Conservation (phyloP, 1,140 invertebrate genomes). For the Cydia pomonella region DNA sequence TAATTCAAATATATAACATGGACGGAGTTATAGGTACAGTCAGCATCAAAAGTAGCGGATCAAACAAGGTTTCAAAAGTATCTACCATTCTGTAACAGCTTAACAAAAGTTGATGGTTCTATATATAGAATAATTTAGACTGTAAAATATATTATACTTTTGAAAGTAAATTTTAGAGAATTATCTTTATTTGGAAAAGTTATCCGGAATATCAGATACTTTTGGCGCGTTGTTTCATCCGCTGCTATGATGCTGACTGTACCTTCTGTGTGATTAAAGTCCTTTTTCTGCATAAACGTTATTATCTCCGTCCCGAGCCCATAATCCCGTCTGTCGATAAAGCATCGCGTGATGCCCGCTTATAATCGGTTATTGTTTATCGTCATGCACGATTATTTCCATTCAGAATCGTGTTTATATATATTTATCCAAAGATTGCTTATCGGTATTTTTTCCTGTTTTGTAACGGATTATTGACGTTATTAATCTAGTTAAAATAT, state of each 20-base stretch:
- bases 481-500: background rate
- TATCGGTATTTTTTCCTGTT: background rate
- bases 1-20: background rate
- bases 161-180: too few species aligned
- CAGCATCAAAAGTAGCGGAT: too few species aligned
- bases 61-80: too few species aligned
- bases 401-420: slow-evolving; percentile 30
- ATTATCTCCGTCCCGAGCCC: background rate
- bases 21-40: background rate
- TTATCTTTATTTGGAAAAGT: too few species aligned
- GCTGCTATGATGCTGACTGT: too few species aligned
- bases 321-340: slow-evolving; percentile 18
- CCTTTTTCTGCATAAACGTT: background rate
- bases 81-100: too few species aligned
- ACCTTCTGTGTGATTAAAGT: background rate
- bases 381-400: slow-evolving; percentile 37
- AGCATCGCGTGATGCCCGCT: slow-evolving; percentile 30
- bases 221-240: too few species aligned
- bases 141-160: too few species aligned
- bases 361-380: slow-evolving; percentile 41
- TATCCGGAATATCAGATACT: too few species aligned
- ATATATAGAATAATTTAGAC: too few species aligned
- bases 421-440: background rate
- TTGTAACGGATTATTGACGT: background rate
- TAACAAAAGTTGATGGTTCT: too few species aligned